A percentile compares a stretch with the other conserved stretches of the same genome.
Evolutionary conservation across 2,113 vertebrate species (phyloP).

Genomic region (Nettapus auritus): DNA sequence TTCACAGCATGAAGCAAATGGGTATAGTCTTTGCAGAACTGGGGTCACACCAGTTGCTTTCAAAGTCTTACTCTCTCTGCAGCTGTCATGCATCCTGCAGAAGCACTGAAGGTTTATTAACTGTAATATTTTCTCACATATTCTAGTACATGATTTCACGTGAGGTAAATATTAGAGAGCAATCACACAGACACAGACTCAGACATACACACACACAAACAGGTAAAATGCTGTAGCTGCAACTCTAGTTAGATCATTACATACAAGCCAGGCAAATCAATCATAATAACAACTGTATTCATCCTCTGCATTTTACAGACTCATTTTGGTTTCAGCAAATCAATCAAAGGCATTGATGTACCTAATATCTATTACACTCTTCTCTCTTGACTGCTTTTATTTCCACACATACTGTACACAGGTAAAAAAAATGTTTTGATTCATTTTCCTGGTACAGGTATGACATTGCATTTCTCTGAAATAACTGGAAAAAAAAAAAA

Average conservation of each 20-base stretch:
- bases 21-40: neutral
- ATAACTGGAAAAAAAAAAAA: neutral
- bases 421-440: neutral
- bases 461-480: neutral
- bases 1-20: neutral
- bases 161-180: neutral
- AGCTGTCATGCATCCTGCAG: neutral
- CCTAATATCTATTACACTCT: neutral
- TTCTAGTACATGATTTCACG: neutral
- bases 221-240: neutral
- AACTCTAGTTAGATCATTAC: neutral
- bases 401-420: neutral
- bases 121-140: neutral
- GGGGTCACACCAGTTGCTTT: neutral
- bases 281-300: neutral
- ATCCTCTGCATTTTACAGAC: neutral
- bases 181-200: neutral
- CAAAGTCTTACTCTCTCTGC: neutral
- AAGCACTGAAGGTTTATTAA: neutral
- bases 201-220: neutral
- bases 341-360: neutral
- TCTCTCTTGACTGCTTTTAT: neutral
- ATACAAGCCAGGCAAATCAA: neutral
- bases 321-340: constrained; percentile 1
- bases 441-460: neutral